phyloP scores from a whole-genome alignment of 2,113 vertebrate genomes.

The Poeciliopsis retropinna region DNA sequence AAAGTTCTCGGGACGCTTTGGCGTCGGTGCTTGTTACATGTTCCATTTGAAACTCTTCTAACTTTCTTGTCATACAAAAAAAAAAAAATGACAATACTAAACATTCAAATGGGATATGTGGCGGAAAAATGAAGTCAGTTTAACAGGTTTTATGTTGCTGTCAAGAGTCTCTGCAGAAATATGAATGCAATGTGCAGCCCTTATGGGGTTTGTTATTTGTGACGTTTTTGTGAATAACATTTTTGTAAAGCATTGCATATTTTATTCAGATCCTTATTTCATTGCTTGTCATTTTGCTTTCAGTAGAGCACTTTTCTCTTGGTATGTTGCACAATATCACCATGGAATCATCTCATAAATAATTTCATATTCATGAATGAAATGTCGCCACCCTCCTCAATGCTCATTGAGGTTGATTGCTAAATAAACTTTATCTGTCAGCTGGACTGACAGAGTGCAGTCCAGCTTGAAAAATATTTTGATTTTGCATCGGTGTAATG shows the following conservation, averaged over 20 bases:
- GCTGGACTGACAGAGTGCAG: slow-evolving; percentile 24
- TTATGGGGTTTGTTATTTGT: not conserved
- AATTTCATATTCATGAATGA: slow-evolving; percentile 29
- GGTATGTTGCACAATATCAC: slow-evolving; percentile 10
- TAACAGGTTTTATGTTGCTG: not conserved
- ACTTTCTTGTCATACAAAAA: slow-evolving; percentile 29
- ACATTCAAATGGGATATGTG: not conserved
- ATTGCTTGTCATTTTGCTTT: not conserved
- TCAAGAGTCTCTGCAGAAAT: not conserved
- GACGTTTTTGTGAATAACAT: too few species aligned
- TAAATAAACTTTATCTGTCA: slow-evolving; percentile 44
- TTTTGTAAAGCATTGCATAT: not conserved
- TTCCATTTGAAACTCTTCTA: slow-evolving; percentile 13
- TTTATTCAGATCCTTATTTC: too few species aligned
- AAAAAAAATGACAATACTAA: slow-evolving; percentile 15
- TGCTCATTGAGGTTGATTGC: slow-evolving; percentile 8
- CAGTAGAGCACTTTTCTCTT: not conserved
- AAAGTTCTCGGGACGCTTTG: slow-evolving; percentile 14
- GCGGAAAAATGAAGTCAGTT: not conserved
- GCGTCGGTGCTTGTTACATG: slow-evolving; percentile 7
- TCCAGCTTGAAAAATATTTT: slow-evolving; percentile 26
- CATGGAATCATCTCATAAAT: not conserved
- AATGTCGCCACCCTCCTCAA: slow-evolving; percentile 5
- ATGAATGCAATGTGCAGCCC: not conserved
- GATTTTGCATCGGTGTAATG: slow-evolving; percentile 26